Conservation (phyloP, 2,888 invertebrate genomes). For the Panopea generosa region DNA sequence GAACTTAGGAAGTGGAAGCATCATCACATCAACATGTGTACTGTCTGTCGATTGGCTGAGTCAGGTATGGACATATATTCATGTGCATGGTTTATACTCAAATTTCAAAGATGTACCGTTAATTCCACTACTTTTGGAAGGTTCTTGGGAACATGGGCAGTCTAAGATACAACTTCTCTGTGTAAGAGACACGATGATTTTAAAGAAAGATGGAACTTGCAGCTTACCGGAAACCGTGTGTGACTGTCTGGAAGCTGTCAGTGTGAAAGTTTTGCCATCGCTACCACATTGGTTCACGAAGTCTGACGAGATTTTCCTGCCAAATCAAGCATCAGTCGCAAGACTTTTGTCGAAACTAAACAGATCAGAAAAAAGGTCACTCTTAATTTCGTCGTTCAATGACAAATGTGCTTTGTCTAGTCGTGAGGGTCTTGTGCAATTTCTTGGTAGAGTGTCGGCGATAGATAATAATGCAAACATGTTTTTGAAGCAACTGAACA, state of each 20-base stretch:
- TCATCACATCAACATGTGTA: too few species aligned
- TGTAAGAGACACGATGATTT: constrained; percentile 1
- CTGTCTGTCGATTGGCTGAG: not conserved
- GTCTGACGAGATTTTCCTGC: not conserved
- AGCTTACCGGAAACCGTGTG: not conserved
- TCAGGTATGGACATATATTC: not conserved
- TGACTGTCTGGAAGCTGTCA: not conserved
- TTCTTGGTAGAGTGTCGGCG: not conserved
- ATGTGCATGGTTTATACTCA: not conserved
- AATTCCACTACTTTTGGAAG: not conserved
- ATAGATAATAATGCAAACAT: not conserved
- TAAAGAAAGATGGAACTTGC: constrained; percentile 1
- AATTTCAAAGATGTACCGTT: constrained; percentile 18
- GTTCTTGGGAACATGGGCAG: not conserved
- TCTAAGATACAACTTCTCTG: constrained; percentile 1
- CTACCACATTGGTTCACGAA: constrained; percentile 14
- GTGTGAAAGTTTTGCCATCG: not conserved
- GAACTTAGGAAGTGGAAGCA: too few species aligned
- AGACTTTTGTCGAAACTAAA: not conserved
- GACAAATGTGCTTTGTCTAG: too few species aligned
- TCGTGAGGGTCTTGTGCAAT: not conserved
- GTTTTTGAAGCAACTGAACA: not conserved
- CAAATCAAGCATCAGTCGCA: not conserved
- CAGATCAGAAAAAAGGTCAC: not conserved
- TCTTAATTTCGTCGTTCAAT: not conserved